phyloP scores from a whole-genome alignment of 2,888 invertebrate species.

The Cephus pygmeus region DNA sequence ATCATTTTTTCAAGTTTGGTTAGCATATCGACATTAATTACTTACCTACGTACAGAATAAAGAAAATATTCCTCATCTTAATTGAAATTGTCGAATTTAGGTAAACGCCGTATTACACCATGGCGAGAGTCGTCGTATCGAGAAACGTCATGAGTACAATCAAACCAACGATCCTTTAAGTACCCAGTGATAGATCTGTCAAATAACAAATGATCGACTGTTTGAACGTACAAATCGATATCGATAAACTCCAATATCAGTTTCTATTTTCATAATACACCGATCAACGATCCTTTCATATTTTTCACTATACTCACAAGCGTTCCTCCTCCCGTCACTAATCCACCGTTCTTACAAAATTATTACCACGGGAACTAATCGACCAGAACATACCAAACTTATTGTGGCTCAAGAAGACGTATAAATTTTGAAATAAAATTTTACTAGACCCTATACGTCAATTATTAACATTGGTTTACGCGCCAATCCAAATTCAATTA shows the following conservation, averaged over 20 bases:
- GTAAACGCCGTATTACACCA: background rate
- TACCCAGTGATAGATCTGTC: background rate
- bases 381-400: background rate
- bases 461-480: too few relatives aligned
- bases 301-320: background rate
- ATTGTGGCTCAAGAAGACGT: background rate
- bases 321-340: background rate
- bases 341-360: background rate
- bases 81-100: background rate
- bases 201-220: background rate
- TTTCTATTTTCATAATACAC: background rate
- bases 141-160: background rate
- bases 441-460: background rate
- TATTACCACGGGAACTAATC: background rate
- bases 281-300: background rate
- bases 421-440: background rate
- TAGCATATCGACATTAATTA: background rate
- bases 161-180: background rate
- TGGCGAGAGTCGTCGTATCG: background rate
- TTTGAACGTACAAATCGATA: background rate
- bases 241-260: background rate
- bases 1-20: constrained; percentile 1
- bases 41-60: constrained; percentile 30
- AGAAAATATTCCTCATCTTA: constrained; percentile 33
- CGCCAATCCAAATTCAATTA: too few relatives aligned